Percentiles rank a stretch among this genome's conserved stretches.
Evolutionary conservation across 2,797 vertebrate species (phyloP).

Genomic region (Melanotaenia parkinsoni): DNA sequence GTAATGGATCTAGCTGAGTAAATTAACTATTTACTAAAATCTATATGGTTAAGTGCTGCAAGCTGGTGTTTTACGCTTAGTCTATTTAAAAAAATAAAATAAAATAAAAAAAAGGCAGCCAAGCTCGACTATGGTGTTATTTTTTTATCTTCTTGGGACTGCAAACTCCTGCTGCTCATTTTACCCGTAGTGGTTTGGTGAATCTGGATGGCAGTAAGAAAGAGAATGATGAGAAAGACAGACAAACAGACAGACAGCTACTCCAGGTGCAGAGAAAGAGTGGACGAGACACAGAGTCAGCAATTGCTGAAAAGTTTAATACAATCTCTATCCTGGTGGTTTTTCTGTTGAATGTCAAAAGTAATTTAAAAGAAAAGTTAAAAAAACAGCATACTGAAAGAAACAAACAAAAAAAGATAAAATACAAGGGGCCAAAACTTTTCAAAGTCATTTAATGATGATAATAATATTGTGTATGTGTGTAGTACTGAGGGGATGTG

Average conservation of each 20-base stretch:
- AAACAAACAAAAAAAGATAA: slow-evolving; percentile 24
- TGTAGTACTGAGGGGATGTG: slow-evolving; percentile 35
- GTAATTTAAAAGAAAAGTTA: background rate
- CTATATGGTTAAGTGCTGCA: background rate
- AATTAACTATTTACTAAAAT: background rate
- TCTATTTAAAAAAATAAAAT: background rate
- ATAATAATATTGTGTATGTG: slow-evolving; percentile 5
- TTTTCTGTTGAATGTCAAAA: slow-evolving; percentile 22
- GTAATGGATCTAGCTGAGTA: background rate
- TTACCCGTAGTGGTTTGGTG: background rate
- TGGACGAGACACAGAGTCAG: slow-evolving; percentile 53
- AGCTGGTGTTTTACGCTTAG: background rate
- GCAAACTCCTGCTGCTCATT: background rate
- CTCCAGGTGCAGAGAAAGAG: slow-evolving; percentile 65
- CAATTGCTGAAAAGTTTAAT: slow-evolving; percentile 49
- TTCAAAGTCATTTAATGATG: slow-evolving; percentile 9
- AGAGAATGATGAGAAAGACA: slow-evolving; percentile 29
- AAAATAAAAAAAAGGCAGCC: background rate
- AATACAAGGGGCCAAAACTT: slow-evolving; percentile 48
- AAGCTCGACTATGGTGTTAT: background rate
- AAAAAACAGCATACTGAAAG: slow-evolving; percentile 18
- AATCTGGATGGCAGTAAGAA: slow-evolving; percentile 52
- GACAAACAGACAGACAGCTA: slow-evolving; percentile 56
- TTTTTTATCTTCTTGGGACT: background rate
- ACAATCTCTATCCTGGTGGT: slow-evolving; percentile 44